Evolutionary conservation across 2,888 invertebrate species (phyloP).

Genomic region (Rhagophthalmus giganteus): DNA sequence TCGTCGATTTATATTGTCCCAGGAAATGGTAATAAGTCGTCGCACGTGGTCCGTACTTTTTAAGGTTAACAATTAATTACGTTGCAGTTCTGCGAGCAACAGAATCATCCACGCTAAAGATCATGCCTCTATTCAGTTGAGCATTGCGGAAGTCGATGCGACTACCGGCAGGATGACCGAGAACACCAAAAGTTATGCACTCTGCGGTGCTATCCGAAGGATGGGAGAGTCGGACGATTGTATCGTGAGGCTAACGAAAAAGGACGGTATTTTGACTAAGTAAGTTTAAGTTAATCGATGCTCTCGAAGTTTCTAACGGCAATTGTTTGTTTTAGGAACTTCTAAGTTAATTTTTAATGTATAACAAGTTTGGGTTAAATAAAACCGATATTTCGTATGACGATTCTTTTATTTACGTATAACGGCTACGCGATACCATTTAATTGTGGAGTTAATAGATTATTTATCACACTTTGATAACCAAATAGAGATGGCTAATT

Average conservation of each 20-base stretch:
- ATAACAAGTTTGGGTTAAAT: slow-evolving; percentile 11
- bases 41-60: slow-evolving; percentile 55
- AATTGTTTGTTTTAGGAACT: slow-evolving; percentile 49
- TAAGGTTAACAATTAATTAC: slow-evolving; percentile 4
- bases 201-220: slow-evolving; percentile 94
- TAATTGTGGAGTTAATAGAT: too few species aligned
- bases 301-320: too few species aligned
- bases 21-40: slow-evolving; percentile 99
- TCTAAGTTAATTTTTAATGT: slow-evolving; percentile 41
- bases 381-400: slow-evolving; percentile 10
- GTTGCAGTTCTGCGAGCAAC: slow-evolving; percentile 94
- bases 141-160: slow-evolving; percentile 94
- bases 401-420: neutral
- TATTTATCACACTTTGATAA: too few species aligned
- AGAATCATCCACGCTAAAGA: slow-evolving; percentile 98
- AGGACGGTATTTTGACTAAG: slow-evolving; percentile 91
- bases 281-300: too few species aligned
- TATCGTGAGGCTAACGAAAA: slow-evolving; percentile 89
- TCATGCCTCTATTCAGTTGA: slow-evolving; percentile 97
- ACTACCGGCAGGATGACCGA: slow-evolving; percentile 90
- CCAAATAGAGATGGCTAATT: too few species aligned
- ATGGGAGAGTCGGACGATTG: slow-evolving; percentile 99
- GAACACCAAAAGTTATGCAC: slow-evolving; percentile 87
- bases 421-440: neutral
- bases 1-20: slow-evolving; percentile 98